Evolutionary conservation across 2,113 vertebrate genomes (phyloP).

Genomic region (Megaptera novaeangliae): DNA sequence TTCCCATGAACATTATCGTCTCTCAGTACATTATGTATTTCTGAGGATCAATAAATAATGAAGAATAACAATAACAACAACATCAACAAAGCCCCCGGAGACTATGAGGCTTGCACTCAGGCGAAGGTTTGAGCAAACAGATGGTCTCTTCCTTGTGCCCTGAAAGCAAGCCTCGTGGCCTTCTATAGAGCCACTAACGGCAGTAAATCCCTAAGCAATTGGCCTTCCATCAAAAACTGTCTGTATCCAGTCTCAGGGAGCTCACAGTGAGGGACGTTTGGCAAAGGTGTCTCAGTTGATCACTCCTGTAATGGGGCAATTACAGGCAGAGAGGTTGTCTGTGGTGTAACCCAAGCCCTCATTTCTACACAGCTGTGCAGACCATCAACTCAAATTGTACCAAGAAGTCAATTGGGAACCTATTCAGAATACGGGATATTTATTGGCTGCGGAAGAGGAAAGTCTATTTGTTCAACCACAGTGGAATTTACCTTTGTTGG

Average conservation of each 20-base stretch:
- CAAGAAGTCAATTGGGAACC: conserved; percentile 61
- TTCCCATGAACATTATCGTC: conserved; percentile 39
- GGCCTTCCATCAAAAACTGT: conserved; percentile 72
- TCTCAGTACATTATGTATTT: conserved; percentile 63
- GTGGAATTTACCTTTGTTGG: conserved; percentile 69
- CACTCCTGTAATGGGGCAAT: conserved; percentile 72
- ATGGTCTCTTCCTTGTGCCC: conserved; percentile 56
- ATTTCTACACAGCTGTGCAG: conserved; percentile 71
- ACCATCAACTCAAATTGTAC: conserved; percentile 69
- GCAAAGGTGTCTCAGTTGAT: conserved; percentile 67
- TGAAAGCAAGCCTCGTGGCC: conserved; percentile 55
- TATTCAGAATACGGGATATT: conserved; percentile 62
- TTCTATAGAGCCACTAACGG: conserved; percentile 35
- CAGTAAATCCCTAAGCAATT: conserved; percentile 63
- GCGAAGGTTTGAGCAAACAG: conserved; percentile 65
- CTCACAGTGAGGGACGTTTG: conserved; percentile 56
- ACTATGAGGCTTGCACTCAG: conserved; percentile 50
- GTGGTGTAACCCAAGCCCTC: conserved; percentile 68
- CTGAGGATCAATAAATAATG: conserved; percentile 74
- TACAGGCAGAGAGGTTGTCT: conserved; percentile 67
- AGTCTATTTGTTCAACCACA: conserved; percentile 69
- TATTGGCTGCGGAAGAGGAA: conserved; percentile 68
- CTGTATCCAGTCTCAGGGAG: conserved; percentile 66
- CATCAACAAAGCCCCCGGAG: conserved; percentile 45
- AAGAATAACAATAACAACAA: conserved; percentile 72